phyloP scores from a whole-genome alignment of 2,797 vertebrate genomes.

The Parambassis ranga region DNA sequence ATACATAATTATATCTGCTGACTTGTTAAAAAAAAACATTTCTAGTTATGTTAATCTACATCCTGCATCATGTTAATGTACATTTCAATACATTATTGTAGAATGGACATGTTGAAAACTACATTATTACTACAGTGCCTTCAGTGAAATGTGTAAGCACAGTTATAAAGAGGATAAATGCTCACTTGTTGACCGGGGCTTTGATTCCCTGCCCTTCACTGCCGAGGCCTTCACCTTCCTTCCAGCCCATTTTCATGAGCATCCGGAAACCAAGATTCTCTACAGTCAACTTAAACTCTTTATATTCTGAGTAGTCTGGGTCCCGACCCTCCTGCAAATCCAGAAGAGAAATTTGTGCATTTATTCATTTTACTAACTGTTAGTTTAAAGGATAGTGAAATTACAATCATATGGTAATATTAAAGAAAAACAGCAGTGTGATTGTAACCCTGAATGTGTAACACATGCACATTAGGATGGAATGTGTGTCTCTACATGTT shows the following conservation, averaged over 20 bases:
- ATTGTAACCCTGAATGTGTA: no score
- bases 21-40: no score
- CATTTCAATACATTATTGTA: no score
- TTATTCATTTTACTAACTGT: no score
- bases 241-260: constrained; percentile 99
- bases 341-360: constrained; percentile 15
- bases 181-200: constrained; percentile 92
- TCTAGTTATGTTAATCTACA: no score
- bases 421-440: no score
- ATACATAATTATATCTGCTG: no score
- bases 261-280: constrained; percentile 99
- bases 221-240: constrained; percentile 95
- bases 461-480: no score
- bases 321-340: constrained; percentile 91
- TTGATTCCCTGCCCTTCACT: constrained; percentile 94
- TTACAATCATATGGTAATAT: no score
- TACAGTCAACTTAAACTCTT: constrained; percentile 98
- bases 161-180: background rate
- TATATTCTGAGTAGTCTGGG: constrained; percentile 98
- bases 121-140: background rate
- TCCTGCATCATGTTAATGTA: no score
- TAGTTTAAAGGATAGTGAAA: no score
- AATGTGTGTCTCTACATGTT: no score
- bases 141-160: background rate
- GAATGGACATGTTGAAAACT: background rate